Evolutionary conservation across 2,888 invertebrate genomes (phyloP).

Genomic region (Siphonodentalium dalli): DNA sequence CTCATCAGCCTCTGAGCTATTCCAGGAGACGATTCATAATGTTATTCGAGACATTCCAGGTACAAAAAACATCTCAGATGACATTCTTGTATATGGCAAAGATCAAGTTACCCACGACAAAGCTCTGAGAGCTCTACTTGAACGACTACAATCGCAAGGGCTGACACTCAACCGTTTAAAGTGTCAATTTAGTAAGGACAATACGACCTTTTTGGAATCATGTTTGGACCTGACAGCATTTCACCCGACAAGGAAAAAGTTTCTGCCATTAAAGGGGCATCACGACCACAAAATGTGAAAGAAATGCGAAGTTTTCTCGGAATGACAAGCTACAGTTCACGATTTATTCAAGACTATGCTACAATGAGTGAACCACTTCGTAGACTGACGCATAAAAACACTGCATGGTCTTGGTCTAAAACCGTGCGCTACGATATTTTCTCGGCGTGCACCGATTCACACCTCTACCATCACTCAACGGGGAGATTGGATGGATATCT

Average conservation of each 20-base stretch:
- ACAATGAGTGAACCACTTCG: conserved; percentile 33
- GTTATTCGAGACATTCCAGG: conserved; percentile 21
- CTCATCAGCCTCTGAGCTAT: conserved; percentile 29
- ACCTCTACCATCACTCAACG: no score
- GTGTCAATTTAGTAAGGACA: conserved; percentile 25
- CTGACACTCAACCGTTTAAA: conserved; percentile 28
- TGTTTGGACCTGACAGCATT: no score
- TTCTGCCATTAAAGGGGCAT: no score
- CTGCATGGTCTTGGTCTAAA: neutral
- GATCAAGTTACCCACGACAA: conserved; percentile 27
- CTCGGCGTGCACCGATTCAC: no score
- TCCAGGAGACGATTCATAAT: conserved; percentile 26
- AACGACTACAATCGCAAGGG: conserved; percentile 14
- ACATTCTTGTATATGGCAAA: conserved; percentile 33
- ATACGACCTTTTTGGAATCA: no score
- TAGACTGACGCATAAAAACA: conserved; percentile 21
- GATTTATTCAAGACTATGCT: conserved; percentile 36
- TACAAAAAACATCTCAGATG: conserved; percentile 33
- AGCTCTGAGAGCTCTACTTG: conserved; percentile 17
- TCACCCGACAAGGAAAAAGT: no score
- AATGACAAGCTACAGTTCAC: conserved; percentile 33
- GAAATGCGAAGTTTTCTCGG: conserved; percentile 27
- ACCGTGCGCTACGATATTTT: no score
- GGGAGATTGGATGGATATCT: no score
- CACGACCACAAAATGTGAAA: no score